phyloP scores from a whole-genome alignment of 2,888 invertebrate species.

The Spatulosminthurus flaviceps region DNA sequence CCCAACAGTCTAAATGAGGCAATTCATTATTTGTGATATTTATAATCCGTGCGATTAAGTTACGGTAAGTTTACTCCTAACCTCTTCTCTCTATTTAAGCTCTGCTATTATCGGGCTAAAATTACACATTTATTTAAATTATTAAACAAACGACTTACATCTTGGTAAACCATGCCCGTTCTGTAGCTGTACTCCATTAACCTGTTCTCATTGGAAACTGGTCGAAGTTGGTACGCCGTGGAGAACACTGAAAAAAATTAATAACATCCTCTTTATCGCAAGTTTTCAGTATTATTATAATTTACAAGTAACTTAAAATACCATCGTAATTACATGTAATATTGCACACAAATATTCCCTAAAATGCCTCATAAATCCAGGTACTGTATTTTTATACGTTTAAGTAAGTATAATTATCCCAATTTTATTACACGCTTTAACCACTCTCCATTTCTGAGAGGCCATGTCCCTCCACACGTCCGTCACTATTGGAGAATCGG shows the following conservation, averaged over 20 bases:
- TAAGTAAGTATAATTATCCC: no score
- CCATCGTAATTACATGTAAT: no score
- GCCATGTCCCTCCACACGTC: slow-evolving; percentile 52
- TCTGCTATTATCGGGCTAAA: no score
- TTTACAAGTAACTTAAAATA: no score
- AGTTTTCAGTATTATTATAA: no score
- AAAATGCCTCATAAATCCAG: no score
- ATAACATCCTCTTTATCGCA: not conserved
- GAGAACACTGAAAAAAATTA: slow-evolving; percentile 41
- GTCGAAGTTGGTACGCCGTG: slow-evolving; percentile 49
- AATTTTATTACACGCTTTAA: slow-evolving; percentile 45
- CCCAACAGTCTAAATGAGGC: slow-evolving; percentile 26
- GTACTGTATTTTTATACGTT: no score
- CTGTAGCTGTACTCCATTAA: slow-evolving; percentile 41
- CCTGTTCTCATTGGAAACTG: slow-evolving; percentile 46
- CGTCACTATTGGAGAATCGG: slow-evolving; percentile 44
- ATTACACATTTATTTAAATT: not conserved
- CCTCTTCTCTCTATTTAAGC: no score
- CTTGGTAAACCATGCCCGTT: slow-evolving; percentile 45
- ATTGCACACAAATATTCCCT: no score
- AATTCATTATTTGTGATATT: not conserved
- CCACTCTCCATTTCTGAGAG: slow-evolving; percentile 54
- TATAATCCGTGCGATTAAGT: no score
- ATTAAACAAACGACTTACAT: slow-evolving; percentile 37
- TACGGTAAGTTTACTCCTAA: no score